Base-by-base conservation (phyloP, 2,113 vertebrate genomes). In the Coturnix japonica region DNA sequence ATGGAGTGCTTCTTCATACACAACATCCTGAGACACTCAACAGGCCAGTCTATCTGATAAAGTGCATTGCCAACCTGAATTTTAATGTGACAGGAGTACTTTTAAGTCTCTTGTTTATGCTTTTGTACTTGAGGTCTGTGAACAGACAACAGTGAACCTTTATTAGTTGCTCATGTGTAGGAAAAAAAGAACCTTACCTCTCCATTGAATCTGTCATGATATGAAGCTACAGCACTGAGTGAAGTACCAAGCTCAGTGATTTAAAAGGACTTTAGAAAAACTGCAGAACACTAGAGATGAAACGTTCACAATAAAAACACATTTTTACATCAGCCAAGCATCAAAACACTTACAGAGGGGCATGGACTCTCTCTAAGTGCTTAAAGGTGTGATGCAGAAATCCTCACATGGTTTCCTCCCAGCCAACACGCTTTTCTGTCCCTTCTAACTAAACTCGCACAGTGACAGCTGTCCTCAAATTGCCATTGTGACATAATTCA, bases 401-500 rank as follows among this genome's bases (percentile, higher is more conserved):
- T 25, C 26, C 39, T 43, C 46, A 26, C 0, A 0, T 39, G 51
- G 4, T 73, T 84, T 70, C 28, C 61, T 39, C 1, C 1, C 28
- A 86, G 37, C 19, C 41, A 73, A 26, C n/a, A 33, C 18, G 35
- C 0, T 0, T 43, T 17, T 69, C 26, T 80, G 20, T 9, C 46
- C 61, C 35, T 87, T 70, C 28, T 43, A 61, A 75, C 66, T 59
- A 84, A 89, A 89, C 33, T 59, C 18, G 20, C 44, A 82, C 3
- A 46, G 56, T 85, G 85, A 26, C 64, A 95, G 67, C 54, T 91
- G 78, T 39, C 82, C 67, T 71, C 69, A 80, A 82, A 82, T 11
- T 44, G 79, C 30, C n/a, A 9, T 53, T 64, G 59, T 86, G 64
- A 85, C 46, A 85, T 47, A 89, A 91, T 85, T 89, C 28, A 46